These are phyloP conservation scores for Anguilla obscura DNA, from an alignment of 2,797 vertebrate species.

Conservation along the genomic window DNA sequence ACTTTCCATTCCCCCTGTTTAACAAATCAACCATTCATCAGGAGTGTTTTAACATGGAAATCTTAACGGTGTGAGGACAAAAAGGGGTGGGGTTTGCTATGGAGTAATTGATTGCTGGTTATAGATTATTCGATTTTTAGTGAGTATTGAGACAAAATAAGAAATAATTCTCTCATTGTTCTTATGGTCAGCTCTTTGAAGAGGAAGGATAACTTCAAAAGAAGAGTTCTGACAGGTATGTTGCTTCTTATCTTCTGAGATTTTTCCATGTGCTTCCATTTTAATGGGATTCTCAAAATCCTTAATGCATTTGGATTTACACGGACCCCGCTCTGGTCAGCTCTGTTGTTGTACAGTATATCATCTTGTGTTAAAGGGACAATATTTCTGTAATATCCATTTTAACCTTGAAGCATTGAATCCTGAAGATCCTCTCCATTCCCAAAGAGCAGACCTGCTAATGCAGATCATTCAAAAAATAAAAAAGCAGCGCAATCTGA, in stretches of 20 bases:
- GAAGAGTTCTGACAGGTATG: conserved; percentile 10
- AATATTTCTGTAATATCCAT: neutral
- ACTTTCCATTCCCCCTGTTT: neutral
- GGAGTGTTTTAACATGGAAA: neutral
- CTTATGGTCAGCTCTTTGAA: conserved; percentile 9
- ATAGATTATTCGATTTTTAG: conserved; percentile 29
- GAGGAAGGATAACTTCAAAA: neutral
- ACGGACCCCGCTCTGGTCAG: neutral
- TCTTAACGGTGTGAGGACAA: neutral
- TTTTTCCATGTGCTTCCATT: neutral
- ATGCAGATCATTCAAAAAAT: neutral
- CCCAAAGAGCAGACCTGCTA: neutral
- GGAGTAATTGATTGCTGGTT: conserved; percentile 21
- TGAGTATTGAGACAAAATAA: conserved; percentile 47
- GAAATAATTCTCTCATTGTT: neutral
- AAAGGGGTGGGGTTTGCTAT: conserved; percentile 4
- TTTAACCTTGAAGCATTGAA: neutral
- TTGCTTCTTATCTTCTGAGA: neutral
- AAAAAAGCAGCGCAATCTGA: neutral
- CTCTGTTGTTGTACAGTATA: neutral
- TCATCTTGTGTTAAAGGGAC: neutral
- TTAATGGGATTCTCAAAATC: neutral
- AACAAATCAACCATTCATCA: conserved; percentile 18
- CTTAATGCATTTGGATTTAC: neutral
- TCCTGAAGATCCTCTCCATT: neutral